Evolutionary conservation across 2,888 invertebrate species (phyloP).

Genomic region (Apantesis nais): DNA sequence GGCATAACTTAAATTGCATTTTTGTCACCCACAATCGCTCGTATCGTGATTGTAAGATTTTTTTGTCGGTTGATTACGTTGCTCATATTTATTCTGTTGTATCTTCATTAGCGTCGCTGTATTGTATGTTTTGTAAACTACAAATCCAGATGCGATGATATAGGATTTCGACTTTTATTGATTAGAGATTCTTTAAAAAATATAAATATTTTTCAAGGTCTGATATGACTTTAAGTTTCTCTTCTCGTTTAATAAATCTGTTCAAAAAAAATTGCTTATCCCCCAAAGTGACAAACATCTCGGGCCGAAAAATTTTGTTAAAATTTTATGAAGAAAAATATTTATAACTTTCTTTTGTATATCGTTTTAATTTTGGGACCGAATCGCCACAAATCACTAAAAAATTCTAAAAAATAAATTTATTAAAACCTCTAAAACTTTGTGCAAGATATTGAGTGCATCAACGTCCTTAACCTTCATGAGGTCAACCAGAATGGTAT

Average conservation of each 20-base stretch:
- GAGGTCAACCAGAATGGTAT: not conserved
- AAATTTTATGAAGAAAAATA: not conserved
- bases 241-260: slow-evolving; percentile 29
- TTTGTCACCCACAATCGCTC: slow-evolving; percentile 76
- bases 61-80: slow-evolving; percentile 68
- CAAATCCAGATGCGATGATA: slow-evolving; percentile 57
- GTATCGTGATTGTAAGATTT: slow-evolving; percentile 59
- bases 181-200: slow-evolving; percentile 20
- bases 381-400: not conserved
- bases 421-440: not conserved
- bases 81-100: slow-evolving; percentile 72
- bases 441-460: not conserved
- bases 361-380: not conserved
- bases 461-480: not conserved
- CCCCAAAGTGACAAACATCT: too few species aligned
- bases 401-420: not conserved
- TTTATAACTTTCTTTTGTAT: not conserved
- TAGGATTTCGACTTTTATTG: slow-evolving; percentile 50
- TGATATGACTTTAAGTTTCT: too few species aligned
- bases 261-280: too few species aligned
- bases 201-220: not conserved
- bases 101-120: slow-evolving; percentile 74
- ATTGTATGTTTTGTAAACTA: slow-evolving; percentile 51
- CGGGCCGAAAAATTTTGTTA: too few species aligned
- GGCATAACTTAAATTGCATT: slow-evolving; percentile 83